phyloP scores from a whole-genome alignment of 2,888 invertebrate species.

The Neuroscelio doddi region DNA sequence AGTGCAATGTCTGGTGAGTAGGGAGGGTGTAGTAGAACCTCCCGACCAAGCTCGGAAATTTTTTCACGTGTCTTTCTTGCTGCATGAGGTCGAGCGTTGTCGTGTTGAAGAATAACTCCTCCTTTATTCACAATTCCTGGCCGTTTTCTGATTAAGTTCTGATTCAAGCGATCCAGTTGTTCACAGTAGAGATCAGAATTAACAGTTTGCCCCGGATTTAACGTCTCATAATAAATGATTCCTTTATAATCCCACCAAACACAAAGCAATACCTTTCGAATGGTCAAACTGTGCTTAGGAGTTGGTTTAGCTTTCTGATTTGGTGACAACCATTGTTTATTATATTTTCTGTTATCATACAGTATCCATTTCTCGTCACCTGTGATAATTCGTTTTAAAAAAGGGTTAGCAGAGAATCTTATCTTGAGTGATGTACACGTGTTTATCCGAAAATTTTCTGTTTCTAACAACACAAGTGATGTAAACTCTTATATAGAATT shows the following conservation, averaged over 20 bases:
- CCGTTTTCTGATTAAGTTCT: constrained; percentile 36
- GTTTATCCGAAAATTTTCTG: no score
- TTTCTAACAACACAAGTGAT: no score
- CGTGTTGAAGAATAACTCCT: constrained; percentile 8
- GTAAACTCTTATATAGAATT: no score
- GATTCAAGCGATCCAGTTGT: constrained; percentile 37
- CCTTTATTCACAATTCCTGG: constrained; percentile 1
- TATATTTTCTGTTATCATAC: no score
- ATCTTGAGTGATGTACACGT: no score
- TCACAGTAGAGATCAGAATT: constrained; percentile 40
- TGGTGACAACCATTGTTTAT: no score
- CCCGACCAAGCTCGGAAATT: constrained; percentile 16
- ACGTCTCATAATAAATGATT: constrained; percentile 35
- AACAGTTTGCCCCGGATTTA: constrained; percentile 38
- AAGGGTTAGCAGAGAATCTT: no score
- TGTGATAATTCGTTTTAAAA: no score
- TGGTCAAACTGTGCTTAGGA: no score
- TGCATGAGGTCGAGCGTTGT: no score
- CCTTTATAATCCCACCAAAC: constrained; percentile 24
- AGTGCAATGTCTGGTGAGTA: constrained; percentile 14
- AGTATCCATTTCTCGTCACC: no score
- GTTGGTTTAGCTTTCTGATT: no score
- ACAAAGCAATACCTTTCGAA: constrained; percentile 31
- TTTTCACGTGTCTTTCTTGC: constrained; percentile 18
- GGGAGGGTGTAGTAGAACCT: constrained; percentile 6